These are phyloP conservation scores for Monomorium pharaonis DNA, from an alignment of 1,140 invertebrate species.

Conservation along the genomic window DNA sequence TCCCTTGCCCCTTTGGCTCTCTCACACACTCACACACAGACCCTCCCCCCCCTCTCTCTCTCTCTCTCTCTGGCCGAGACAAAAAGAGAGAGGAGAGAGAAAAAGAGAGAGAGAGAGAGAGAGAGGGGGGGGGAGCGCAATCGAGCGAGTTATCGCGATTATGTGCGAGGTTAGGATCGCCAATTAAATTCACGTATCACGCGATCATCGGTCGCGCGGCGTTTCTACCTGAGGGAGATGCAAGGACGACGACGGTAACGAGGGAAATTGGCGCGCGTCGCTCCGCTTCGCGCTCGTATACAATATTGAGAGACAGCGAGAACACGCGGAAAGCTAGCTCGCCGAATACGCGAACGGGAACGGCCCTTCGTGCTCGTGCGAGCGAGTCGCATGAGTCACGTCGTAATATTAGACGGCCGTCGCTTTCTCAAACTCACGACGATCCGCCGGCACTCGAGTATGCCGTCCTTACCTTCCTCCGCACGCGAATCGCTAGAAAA, in stretches of 20 bases:
- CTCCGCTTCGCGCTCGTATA: neutral
- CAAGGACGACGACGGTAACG: neutral
- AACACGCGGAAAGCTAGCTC: neutral
- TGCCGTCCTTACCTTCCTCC: conserved; percentile 61
- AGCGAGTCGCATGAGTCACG: conserved; percentile 27
- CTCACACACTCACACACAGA: too few relatives aligned
- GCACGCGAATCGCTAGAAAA: conserved; percentile 51
- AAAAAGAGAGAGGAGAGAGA: conserved; percentile 13
- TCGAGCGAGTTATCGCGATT: neutral
- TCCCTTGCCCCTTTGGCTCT: too few relatives aligned
- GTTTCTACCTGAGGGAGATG: neutral
- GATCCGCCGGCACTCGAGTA: too few relatives aligned
- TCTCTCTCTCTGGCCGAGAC: neutral
- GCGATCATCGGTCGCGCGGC: conserved; percentile 38
- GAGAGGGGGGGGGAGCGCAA: neutral
- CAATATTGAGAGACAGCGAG: neutral
- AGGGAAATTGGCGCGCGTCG: neutral
- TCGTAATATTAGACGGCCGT: conserved; percentile 32
- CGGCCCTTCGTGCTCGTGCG: neutral
- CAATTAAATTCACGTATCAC: conserved; percentile 61
- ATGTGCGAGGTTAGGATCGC: conserved; percentile 61
- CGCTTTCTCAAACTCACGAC: neutral
- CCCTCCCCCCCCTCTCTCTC: neutral
- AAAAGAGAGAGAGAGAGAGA: neutral
- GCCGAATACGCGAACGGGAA: neutral